Evolutionary conservation across 2,888 invertebrate genomes (phyloP).

Genomic region (Caenorhabditis afra): DNA sequence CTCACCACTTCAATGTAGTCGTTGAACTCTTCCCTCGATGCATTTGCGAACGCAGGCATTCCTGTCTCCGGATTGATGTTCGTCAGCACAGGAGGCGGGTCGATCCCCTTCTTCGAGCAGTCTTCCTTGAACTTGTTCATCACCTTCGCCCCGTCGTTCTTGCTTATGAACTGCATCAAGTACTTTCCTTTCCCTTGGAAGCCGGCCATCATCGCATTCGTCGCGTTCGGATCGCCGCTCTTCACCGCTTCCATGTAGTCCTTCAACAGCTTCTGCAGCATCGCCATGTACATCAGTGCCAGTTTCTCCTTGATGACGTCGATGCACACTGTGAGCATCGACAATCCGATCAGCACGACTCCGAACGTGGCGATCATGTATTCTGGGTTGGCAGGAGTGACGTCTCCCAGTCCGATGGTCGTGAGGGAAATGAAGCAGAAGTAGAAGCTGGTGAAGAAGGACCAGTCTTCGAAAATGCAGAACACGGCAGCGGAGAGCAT

Average conservation of each 20-base stretch:
- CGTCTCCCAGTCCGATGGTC: slow-evolving; percentile 82
- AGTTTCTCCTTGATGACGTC: slow-evolving; percentile 79
- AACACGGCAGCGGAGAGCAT: slow-evolving; percentile 93
- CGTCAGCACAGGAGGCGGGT: slow-evolving; percentile 74
- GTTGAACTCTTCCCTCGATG: slow-evolving; percentile 66
- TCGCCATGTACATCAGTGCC: slow-evolving; percentile 73
- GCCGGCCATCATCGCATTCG: slow-evolving; percentile 76
- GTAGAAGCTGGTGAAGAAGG: slow-evolving; percentile 78
- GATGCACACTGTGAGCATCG: slow-evolving; percentile 79
- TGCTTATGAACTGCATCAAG: slow-evolving; percentile 76
- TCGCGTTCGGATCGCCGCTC: slow-evolving; percentile 75
- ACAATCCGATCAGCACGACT: slow-evolving; percentile 75
- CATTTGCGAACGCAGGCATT: slow-evolving; percentile 70
- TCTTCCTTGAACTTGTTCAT: slow-evolving; percentile 78
- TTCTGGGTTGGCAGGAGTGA: slow-evolving; percentile 82
- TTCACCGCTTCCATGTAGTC: slow-evolving; percentile 75
- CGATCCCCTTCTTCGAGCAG: slow-evolving; percentile 66
- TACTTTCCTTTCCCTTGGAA: slow-evolving; percentile 78
- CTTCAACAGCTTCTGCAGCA: slow-evolving; percentile 74
- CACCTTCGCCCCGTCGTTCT: slow-evolving; percentile 74
- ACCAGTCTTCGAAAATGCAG: slow-evolving; percentile 80
- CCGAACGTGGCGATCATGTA: slow-evolving; percentile 81
- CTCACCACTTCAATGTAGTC: slow-evolving; percentile 69
- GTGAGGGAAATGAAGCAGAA: slow-evolving; percentile 80
- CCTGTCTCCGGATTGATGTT: slow-evolving; percentile 78